Base-by-base conservation (phyloP, 2,888 invertebrate species). In the Parasteatoda lunata region DNA sequence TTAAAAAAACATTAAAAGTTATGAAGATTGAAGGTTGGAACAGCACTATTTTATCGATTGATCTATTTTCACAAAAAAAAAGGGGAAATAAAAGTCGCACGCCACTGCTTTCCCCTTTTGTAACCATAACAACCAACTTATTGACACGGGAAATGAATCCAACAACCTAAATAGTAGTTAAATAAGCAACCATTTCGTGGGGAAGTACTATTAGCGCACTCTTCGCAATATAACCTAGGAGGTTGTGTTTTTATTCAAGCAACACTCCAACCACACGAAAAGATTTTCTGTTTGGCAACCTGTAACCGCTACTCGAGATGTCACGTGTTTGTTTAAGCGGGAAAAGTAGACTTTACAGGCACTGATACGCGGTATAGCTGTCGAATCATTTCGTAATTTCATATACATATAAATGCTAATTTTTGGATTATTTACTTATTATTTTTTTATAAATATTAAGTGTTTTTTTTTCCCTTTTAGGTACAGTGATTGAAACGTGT, bases 171-270 rank as follows among this genome's bases (percentile, higher is more conserved):
- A 77, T 71, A 77, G 76, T 64, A 77, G 76, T 86, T 86, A 80
- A 86, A 80, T 86, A 86, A 86, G 77, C 79, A 77, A 65, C 65
- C 85, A 69, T 54, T 45, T 49, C 30, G 77, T 75, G 79, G 84
- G 64, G 68, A 66, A 64, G 77, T 77, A 54, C 85, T 86, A 80
- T 86, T 86, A 72, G 78, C 79, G 59, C 59, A 59, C 30, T 30
- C 30, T 30, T 30, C 30, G 30, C 30, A 30, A 30, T 30, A 30
- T 30, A 30, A 30, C 30, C 30, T 30, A 30, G 30, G 30, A 30
- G 30, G 30, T 30, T 30, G 30, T 30, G 30, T 30, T 30, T 30
- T 30, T 30, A 30, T 30, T 30, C 30, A 30, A 54, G 59, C 13
- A 30, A 52, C 48, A 15, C 69, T 11, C 51, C 78, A 47, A 48